A percentile compares a stretch with the other conserved stretches of the same genome.
Conservation (phyloP, 64 coral and sea anemone genomes). For the Hydrozoanthus tunicans region DNA sequence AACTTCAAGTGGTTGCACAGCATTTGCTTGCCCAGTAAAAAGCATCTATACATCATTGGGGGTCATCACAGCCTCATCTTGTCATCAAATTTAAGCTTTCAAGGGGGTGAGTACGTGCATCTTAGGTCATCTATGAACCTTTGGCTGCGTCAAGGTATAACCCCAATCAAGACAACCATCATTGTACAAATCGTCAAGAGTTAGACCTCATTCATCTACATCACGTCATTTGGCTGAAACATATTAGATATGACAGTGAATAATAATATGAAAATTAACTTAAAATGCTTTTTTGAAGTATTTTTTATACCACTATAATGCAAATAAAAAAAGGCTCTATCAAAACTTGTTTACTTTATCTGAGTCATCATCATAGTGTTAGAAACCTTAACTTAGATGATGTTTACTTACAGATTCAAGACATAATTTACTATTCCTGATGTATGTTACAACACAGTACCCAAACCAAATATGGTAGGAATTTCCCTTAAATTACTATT, state of each 20-base stretch:
- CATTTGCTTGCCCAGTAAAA: constrained; percentile 19
- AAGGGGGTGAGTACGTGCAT: constrained; percentile 50
- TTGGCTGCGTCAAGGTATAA: constrained; percentile 53
- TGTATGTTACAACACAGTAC: too few species aligned
- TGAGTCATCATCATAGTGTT: background rate
- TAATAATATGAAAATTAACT: constrained; percentile 23
- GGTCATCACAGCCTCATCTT: constrained; percentile 48
- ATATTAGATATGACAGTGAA: constrained; percentile 49
- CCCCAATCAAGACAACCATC: constrained; percentile 64
- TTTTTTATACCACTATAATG: background rate
- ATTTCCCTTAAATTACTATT: too few species aligned
- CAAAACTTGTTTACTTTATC: background rate
- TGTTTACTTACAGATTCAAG: background rate
- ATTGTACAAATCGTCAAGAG: constrained; percentile 61
- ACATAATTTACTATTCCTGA: background rate
- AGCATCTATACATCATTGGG: constrained; percentile 46
- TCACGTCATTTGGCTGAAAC: constrained; percentile 57
- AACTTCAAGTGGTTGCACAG: constrained; percentile 41
- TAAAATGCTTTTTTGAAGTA: background rate
- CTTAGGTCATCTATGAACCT: constrained; percentile 67
- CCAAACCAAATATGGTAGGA: background rate
- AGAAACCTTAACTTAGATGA: background rate
- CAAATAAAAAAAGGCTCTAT: background rate
- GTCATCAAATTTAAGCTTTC: constrained; percentile 63
- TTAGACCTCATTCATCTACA: constrained; percentile 60